These are phyloP conservation scores for Procavia capensis DNA, from an alignment of 2,113 vertebrate genomes.

Conservation along the genomic window DNA sequence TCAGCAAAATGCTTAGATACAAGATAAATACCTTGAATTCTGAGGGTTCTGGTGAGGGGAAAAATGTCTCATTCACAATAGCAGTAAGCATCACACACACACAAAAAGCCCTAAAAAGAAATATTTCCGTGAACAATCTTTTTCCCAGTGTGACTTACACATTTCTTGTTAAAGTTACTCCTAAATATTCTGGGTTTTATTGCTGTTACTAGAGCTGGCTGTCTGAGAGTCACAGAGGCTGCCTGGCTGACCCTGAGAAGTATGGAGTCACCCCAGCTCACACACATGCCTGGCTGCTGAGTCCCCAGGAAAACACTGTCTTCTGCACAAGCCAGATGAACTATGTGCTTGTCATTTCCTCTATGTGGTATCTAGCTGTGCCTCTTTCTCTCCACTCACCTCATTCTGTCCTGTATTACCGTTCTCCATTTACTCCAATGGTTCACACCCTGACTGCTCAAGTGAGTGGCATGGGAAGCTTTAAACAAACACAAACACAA, in stretches of 20 bases:
- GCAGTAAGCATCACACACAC: not conserved
- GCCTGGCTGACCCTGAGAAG: not conserved
- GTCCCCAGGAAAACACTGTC: not conserved
- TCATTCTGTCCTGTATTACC: rapidly evolving
- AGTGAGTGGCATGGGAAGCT: not conserved
- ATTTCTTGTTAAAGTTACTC: not conserved
- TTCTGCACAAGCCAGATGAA: too few species aligned
- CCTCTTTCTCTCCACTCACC: not conserved
- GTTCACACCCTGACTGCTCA: not conserved
- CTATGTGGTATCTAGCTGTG: not conserved
- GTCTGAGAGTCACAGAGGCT: not conserved
- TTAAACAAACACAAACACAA: rapidly evolving
- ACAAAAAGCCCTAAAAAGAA: not conserved
- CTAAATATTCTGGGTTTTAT: rapidly evolving
- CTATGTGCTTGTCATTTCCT: not conserved
- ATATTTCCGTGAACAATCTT: not conserved
- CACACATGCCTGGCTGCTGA: not conserved
- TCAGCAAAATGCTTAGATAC: not conserved
- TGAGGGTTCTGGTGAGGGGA: not conserved
- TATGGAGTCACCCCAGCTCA: too few species aligned
- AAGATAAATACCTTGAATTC: not conserved
- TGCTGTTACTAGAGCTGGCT: not conserved
- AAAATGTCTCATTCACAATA: not conserved
- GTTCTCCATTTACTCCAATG: not conserved
- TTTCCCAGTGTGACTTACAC: not conserved